Evolutionary conservation across 2,113 vertebrate genomes (phyloP), one percentile per base, ranked within the genome.

Genomic region (Lucifuga dentata): DNA sequence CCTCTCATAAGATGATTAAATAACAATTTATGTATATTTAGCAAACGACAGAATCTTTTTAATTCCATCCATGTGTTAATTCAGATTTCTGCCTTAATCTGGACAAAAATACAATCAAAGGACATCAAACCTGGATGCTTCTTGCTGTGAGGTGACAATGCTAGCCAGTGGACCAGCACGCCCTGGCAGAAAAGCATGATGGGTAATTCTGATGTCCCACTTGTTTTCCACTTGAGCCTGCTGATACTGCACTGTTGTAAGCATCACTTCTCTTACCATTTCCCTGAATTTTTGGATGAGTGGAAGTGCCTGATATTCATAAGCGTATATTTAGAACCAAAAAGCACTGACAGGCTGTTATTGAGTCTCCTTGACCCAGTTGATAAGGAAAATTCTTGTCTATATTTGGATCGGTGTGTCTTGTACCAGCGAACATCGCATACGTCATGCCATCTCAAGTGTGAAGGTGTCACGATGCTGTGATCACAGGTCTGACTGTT

Each of bases 301-400:
- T 29, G 26, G 26, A 29, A 29, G 26, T 29, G 26, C 10, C 33
- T 35, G 8, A 8, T 11, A 35, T 35, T 35, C 33, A 35, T 35
- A 35, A 11, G 33, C 8, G 10, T 35, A 8, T 35, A 35, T 35
- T 35, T 35, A 35, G 8, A 35, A 35, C 33, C 33, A 8, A 35
- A 11, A 35, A 11, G 8, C 43, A 35, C 59, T 17, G 32, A 8
- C 69, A 70, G 26, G 13, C 44, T 24, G 8, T 60, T 35, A 57
- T 53, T 40, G 41, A 19, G 33, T 80, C 70, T 86, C 71, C 73
- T 84, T 83, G 78, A 88, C 71, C 78, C 65, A 83, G 63, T 80
- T 77, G 56, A 82, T 55, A 45, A 68, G 57, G 48, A 70, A 75
- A 64, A 68, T 51, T 76, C 81, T 50, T 44, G 45, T 70, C 78